Conservation (phyloP, 2,888 invertebrate species). For the Sabatieria punctata region DNA sequence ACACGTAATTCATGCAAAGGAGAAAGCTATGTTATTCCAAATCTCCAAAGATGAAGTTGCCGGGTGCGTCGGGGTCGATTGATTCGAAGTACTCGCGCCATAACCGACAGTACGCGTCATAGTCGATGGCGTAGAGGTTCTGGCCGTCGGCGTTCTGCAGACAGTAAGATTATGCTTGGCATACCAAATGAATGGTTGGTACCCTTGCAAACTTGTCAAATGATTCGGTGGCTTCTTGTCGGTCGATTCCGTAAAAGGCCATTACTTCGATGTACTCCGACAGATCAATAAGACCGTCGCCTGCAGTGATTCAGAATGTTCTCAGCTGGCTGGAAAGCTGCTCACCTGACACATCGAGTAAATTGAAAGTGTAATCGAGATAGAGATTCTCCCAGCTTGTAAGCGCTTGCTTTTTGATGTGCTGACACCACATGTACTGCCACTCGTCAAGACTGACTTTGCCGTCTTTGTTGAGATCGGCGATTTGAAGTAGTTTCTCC, state of each 20-base stretch:
- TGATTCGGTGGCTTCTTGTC: neutral
- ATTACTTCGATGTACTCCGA: constrained; percentile 1
- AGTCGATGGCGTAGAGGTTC: neutral
- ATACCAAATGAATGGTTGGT: neutral
- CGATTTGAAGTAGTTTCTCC: too few relatives aligned
- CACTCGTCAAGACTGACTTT: too few relatives aligned
- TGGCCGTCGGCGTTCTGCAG: neutral
- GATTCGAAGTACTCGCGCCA: neutral
- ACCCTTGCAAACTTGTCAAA: constrained; percentile 1
- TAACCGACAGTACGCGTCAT: neutral
- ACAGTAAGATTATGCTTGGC: neutral
- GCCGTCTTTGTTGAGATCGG: too few relatives aligned
- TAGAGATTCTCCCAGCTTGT: neutral
- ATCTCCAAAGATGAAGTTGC: neutral
- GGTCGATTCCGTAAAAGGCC: neutral
- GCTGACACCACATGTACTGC: too few relatives aligned
- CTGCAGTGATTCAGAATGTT: neutral
- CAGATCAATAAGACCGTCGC: neutral
- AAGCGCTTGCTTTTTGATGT: too few relatives aligned
- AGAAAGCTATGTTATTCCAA: too few relatives aligned
- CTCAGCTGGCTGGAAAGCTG: neutral
- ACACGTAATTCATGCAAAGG: too few relatives aligned
- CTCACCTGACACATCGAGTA: neutral
- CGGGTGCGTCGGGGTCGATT: neutral
- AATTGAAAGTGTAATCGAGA: neutral